These are phyloP conservation scores for Rhynchomys soricoides DNA, from an alignment of 2,113 vertebrate species.

Conservation along the genomic window DNA sequence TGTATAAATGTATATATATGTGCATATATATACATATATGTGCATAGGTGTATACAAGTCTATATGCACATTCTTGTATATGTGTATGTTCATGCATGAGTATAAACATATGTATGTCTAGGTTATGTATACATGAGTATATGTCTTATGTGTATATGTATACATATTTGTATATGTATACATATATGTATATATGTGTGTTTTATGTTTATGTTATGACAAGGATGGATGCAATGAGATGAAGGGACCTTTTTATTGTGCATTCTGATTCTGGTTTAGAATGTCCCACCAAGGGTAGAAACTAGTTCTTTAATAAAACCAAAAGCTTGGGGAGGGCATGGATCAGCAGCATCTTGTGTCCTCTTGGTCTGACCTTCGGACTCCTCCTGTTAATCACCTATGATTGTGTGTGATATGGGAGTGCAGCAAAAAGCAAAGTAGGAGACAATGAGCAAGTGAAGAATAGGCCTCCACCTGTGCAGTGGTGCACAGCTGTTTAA, in stretches of 20 bases:
- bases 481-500: neutral
- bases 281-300: neutral
- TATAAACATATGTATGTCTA: neutral
- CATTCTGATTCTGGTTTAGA: neutral
- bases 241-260: neutral
- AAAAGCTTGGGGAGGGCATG: neutral
- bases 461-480: neutral
- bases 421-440: neutral
- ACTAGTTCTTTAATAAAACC: neutral
- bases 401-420: too few species aligned
- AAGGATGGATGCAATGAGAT: neutral
- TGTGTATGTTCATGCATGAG: fast-evolving
- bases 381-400: neutral
- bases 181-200: neutral
- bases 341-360: neutral
- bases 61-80: too few species aligned
- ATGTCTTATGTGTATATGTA: too few species aligned
- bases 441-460: neutral
- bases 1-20: neutral
- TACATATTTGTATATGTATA: neutral
- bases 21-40: neutral
- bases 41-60: too few species aligned
- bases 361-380: neutral
- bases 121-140: too few species aligned
- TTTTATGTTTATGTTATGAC: neutral